Evolutionary conservation across 2,797 vertebrate genomes (phyloP).

Genomic region (Tokudaia muenninki): DNA sequence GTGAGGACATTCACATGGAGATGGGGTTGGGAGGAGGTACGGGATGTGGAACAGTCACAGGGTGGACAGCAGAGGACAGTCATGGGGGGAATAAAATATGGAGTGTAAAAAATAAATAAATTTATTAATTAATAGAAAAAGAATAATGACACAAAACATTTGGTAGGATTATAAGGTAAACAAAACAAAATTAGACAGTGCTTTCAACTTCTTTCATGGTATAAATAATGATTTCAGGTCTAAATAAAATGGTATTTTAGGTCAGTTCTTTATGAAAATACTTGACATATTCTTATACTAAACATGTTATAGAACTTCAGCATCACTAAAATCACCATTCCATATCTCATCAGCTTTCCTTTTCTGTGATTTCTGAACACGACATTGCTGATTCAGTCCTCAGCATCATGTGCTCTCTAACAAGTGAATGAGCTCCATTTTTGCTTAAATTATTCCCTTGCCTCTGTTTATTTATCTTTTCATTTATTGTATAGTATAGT

Average conservation of each 20-base stretch:
- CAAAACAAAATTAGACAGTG: not conserved
- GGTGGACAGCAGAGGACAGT: no score
- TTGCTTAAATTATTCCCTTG: not conserved
- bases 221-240: not conserved
- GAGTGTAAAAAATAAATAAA: no score
- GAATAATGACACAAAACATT: not conserved
- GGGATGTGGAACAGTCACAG: no score
- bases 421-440: not conserved
- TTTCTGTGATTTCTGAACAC: not conserved
- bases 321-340: not conserved
- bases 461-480: not conserved
- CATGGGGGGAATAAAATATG: no score
- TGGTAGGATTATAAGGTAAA: not conserved
- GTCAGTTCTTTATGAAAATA: conserved; percentile 27
- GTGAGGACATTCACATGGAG: no score
- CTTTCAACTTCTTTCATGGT: not conserved
- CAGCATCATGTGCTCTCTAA: not conserved
- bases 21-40: no score
- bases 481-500: not conserved
- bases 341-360: not conserved
- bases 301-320: not conserved
- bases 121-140: no score
- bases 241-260: conserved; percentile 18
- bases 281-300: not conserved
- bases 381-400: not conserved